Conservation (phyloP, 2,797 vertebrate genomes). For the Sebastes wilsoni region DNA sequence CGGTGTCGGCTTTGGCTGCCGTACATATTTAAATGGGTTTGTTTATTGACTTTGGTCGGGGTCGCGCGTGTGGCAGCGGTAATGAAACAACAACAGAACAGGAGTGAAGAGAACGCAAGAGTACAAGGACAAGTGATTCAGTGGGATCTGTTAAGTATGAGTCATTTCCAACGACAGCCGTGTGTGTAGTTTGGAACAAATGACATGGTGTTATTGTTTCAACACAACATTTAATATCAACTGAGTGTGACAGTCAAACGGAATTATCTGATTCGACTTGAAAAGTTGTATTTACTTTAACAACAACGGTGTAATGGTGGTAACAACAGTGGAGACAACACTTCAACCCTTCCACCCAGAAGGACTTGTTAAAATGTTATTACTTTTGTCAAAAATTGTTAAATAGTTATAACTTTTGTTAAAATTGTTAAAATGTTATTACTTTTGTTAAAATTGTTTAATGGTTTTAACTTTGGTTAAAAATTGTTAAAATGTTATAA, state of each 20-base stretch:
- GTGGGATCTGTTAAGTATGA: conserved; percentile 4
- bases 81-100: conserved; percentile 60
- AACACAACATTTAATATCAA: not conserved
- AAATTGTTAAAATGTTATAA: too few relatives aligned
- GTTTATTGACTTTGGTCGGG: conserved; percentile 71
- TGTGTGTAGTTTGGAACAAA: not conserved
- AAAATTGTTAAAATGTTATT: too few relatives aligned
- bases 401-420: too few relatives aligned
- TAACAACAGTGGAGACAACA: not conserved
- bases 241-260: not conserved
- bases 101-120: conserved; percentile 26
- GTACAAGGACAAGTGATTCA: conserved; percentile 48
- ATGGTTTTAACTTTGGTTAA: too few relatives aligned
- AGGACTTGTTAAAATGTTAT: too few relatives aligned
- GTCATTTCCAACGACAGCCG: not conserved
- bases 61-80: conserved; percentile 35
- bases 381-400: too few relatives aligned
- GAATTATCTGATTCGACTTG: not conserved
- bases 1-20: conserved; percentile 10
- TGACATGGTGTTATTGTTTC: not conserved
- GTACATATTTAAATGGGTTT: conserved; percentile 63
- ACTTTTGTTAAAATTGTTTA: too few relatives aligned
- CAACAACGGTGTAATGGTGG: not conserved
- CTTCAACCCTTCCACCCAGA: too few relatives aligned
- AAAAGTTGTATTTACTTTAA: not conserved